phyloP scores from a whole-genome alignment of 1,140 invertebrate genomes.

The Laupala kohalensis region DNA sequence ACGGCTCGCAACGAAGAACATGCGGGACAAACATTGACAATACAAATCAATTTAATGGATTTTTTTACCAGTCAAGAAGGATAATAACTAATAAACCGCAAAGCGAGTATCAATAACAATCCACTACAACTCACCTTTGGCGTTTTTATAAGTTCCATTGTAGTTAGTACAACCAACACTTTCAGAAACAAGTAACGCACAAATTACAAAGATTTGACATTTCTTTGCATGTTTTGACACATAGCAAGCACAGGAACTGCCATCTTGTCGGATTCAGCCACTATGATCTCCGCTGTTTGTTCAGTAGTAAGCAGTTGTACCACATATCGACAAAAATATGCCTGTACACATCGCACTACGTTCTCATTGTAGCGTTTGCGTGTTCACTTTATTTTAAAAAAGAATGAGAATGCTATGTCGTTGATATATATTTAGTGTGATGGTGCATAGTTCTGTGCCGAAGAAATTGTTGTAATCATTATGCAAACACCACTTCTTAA shows the following conservation, averaged over 20 bases:
- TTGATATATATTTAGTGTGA: neutral
- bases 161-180: neutral
- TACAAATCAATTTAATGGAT: too few species aligned
- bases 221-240: neutral
- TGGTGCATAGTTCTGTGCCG: too few species aligned
- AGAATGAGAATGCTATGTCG: neutral
- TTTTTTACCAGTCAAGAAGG: too few species aligned
- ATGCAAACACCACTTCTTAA: neutral
- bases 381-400: neutral
- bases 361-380: neutral
- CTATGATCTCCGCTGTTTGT: neutral
- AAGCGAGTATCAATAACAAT: too few species aligned
- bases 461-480: neutral
- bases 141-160: slow-evolving; percentile 8
- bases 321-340: neutral
- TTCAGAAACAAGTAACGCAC: neutral
- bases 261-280: neutral
- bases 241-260: neutral
- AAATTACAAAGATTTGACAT: neutral
- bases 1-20: too few species aligned
- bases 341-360: neutral
- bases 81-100: too few species aligned
- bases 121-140: slow-evolving; percentile 9
- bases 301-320: neutral
- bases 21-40: too few species aligned